Evolutionary conservation across 2,797 vertebrate genomes (phyloP).

Genomic region (Florisuga fusca): DNA sequence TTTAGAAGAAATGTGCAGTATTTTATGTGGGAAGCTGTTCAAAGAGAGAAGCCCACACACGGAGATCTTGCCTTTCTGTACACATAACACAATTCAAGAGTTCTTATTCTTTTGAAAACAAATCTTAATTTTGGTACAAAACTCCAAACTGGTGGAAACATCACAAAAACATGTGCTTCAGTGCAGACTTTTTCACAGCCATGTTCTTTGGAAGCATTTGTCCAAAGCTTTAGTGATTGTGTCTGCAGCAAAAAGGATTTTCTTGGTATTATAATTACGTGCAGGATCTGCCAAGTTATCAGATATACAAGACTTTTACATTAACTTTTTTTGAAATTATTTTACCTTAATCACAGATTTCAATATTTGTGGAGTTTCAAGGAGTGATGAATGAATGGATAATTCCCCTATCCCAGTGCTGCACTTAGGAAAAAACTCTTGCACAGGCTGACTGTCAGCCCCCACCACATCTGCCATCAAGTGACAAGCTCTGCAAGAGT

Average conservation of each 20-base stretch:
- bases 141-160: neutral
- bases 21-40: constrained; percentile 9
- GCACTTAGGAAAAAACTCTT: accelerated
- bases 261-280: neutral
- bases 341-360: neutral
- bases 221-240: neutral
- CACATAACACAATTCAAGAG: neutral
- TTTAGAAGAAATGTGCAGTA: constrained; percentile 20
- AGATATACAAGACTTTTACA: neutral
- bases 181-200: neutral
- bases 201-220: neutral
- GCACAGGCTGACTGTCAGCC: neutral
- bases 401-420: neutral
- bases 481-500: neutral
- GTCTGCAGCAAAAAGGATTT: neutral
- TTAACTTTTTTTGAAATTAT: neutral
- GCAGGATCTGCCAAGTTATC: neutral
- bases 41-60: constrained; percentile 21
- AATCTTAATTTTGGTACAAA: neutral
- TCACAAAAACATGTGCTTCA: neutral
- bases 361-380: neutral
- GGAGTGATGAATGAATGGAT: neutral
- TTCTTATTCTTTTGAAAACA: neutral
- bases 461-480: neutral
- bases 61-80: neutral